These are phyloP conservation scores for Hyperoodon ampullatus DNA, from an alignment of 2,113 vertebrate genomes.

Conservation along the genomic window DNA sequence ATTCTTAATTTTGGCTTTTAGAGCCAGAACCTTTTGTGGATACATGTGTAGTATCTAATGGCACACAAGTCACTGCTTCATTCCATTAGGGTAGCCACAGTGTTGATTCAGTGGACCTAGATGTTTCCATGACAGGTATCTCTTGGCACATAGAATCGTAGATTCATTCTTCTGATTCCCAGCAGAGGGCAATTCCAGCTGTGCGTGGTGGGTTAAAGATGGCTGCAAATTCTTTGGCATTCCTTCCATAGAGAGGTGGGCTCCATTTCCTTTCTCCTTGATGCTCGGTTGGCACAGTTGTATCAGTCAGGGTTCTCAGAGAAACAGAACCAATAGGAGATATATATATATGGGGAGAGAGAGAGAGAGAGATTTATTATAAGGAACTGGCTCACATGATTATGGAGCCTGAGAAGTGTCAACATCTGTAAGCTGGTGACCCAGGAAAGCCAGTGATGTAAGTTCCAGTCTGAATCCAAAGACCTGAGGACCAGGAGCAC, in stretches of 20 bases:
- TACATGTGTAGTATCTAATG: background rate
- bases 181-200: background rate
- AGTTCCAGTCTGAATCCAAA: background rate
- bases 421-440: background rate
- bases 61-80: background rate
- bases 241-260: background rate
- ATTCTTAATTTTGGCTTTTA: background rate
- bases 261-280: background rate
- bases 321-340: background rate
- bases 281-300: background rate
- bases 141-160: background rate
- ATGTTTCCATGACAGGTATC: background rate
- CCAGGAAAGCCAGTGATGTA: background rate
- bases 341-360: background rate
- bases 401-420: background rate
- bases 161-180: background rate
- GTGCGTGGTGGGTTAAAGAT: background rate
- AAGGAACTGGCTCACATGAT: background rate
- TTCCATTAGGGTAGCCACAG: background rate
- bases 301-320: background rate
- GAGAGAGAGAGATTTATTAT: background rate
- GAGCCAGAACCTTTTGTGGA: background rate
- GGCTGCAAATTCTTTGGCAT: background rate
- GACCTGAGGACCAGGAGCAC: background rate
- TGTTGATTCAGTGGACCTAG: background rate